Evolutionary conservation across 2,888 invertebrate species (phyloP).

Genomic region (Dyspetes luteomarginatus): DNA sequence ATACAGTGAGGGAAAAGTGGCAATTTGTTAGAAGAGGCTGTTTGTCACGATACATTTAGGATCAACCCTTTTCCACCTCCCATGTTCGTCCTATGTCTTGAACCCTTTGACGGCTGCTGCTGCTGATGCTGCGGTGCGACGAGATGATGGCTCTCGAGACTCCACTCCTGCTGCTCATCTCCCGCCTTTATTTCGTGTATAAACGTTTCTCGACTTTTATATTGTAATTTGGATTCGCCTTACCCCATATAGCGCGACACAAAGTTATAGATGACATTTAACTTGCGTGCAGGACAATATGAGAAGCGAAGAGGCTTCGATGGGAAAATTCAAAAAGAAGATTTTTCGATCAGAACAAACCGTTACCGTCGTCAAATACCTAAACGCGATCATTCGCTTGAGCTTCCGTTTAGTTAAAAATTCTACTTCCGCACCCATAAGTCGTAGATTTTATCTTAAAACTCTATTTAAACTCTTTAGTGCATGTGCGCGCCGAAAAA

Average conservation of each 20-base stretch:
- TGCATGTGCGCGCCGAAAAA: no score
- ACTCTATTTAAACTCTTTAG: no score
- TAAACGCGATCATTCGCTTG: no score
- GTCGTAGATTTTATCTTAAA: no score
- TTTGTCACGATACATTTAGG: constrained; percentile 75
- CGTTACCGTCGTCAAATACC: no score
- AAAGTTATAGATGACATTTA: constrained; percentile 1
- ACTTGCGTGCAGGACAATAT: no score
- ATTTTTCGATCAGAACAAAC: no score
- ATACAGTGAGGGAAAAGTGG: constrained; percentile 70
- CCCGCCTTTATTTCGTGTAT: constrained; percentile 34
- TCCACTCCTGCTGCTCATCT: constrained; percentile 5
- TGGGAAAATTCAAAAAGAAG: not conserved
- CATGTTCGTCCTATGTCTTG: constrained; percentile 28
- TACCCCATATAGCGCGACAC: not conserved
- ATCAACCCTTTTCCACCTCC: constrained; percentile 47
- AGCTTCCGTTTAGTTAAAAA: no score
- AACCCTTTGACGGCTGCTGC: constrained; percentile 61
- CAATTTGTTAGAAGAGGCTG: constrained; percentile 75
- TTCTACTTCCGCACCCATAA: no score
- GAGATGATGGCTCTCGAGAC: constrained; percentile 47
- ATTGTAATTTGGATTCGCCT: not conserved
- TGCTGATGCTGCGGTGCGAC: constrained; percentile 36
- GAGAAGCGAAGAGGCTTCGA: not conserved
- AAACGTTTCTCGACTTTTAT: constrained; percentile 35